Percentiles rank a stretch among this genome's conserved stretches.
phyloP scores from a whole-genome alignment of 2,113 vertebrate genomes.

The Odocoileus virginianus region DNA sequence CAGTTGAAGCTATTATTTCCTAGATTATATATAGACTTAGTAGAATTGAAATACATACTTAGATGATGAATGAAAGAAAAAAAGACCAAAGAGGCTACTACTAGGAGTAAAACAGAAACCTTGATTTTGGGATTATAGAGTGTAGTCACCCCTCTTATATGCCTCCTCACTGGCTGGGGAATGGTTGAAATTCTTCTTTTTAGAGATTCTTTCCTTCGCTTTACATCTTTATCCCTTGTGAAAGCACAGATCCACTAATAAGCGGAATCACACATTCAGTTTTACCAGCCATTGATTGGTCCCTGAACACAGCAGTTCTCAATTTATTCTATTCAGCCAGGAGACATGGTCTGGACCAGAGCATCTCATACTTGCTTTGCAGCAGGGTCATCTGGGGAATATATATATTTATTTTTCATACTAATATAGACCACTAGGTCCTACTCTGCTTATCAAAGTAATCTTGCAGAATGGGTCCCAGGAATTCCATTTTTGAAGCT shows the following conservation, averaged over 20 bases:
- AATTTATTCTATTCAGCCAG: background rate
- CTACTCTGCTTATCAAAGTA: background rate
- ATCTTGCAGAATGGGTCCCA: too few species aligned
- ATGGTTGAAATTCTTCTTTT: background rate
- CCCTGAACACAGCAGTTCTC: background rate
- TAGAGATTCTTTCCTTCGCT: background rate
- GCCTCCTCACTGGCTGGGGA: too few species aligned
- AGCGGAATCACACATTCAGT: background rate
- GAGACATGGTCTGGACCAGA: background rate
- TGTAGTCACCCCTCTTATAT: background rate
- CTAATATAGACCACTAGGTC: background rate
- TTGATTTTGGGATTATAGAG: background rate
- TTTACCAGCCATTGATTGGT: background rate
- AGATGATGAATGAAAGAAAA: background rate
- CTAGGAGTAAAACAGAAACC: background rate
- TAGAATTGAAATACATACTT: background rate
- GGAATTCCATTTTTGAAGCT: background rate
- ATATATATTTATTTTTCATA: background rate
- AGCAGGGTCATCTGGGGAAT: too few species aligned
- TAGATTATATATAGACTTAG: background rate
- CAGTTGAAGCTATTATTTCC: background rate
- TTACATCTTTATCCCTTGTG: background rate
- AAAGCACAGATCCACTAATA: background rate
- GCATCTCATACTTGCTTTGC: background rate
- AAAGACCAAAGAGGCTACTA: background rate